Evolutionary conservation across 1,140 invertebrate genomes (phyloP), one percentile per base, ranked within the genome.

Genomic region (Marisa cornuarietis): DNA sequence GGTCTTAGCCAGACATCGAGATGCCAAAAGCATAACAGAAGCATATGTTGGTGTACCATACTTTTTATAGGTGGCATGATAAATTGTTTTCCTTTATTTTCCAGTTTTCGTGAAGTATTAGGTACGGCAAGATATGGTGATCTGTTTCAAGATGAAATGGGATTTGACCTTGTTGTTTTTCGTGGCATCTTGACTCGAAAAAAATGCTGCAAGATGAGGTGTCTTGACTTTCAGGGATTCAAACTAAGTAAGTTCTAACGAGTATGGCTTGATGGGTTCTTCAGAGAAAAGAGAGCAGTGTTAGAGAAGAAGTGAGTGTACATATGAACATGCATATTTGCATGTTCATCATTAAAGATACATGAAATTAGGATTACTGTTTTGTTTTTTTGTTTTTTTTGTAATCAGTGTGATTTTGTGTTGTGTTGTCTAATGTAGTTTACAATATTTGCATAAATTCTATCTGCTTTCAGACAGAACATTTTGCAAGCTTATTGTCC

Each of bases 71-170:
- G 16, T 51, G 20, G 18, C 26, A 20, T 51, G 31, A 26, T 71
- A 42, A 26, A 69, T 18, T 78, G 22, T 22, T 16, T 58, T 7
- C 26, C 62, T 54, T 75, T 14, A n/a, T 24, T 18, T 81, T 83
- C 71, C 78, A 87, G 86, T 81, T 85, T 87, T 79, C 71, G 69
- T 26, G 86, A 87, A 54, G 72, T 86, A 52, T 65, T 87, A 18
- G 71, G 74, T 42, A 68, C 61, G 18, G 49, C 61, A 16, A 75
- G 82, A 7, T 75, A 87, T 69, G 26, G 63, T 26, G 83, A 85
- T 24, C 80, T 85, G 24, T 86, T 87, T 82, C 78, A 84, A 72
- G 85, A 87, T 16, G 84, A 85, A 66, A 81, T 85, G 77, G 82
- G 81, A 16, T 79, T 79, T 69, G 76, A 85, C 78, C 78, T 85